Base-by-base conservation (phyloP, 2,888 invertebrate genomes). In the Caenorhabditis virilis region DNA sequence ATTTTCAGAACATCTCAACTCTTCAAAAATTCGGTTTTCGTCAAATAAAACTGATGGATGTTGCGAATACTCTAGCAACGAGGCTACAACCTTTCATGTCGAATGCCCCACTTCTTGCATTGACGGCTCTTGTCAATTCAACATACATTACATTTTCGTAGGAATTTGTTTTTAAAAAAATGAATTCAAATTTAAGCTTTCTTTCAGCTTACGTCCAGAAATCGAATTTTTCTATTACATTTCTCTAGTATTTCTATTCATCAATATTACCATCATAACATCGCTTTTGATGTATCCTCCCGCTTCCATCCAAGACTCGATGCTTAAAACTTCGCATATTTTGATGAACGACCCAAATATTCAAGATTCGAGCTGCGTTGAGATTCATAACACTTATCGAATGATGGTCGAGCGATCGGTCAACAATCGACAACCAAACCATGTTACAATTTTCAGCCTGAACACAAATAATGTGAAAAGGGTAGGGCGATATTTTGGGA, bases 261-360 rank as follows among this genome's bases (percentile, higher is more conserved):
- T n/a, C n/a, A n/a, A n/a, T n/a, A n/a, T n/a, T 1, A 52, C 42
- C 6, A 42, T 52, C 5, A 52, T 59, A 6, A 16, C 36, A 16
- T 59, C 48, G 4, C 13, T 18, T 13, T 18, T 59, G n/a, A 33
- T 59, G 42, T 52, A 52, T 42, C 58, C 58, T 15, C 20, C 43
- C n/a, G 58, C 58, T n/a, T 36, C 41, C 13, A 35, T 59, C 9
- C 58, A 59, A 16, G 52, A 52, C 7, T 45, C 42, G 41, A 59
- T 59, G 58, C 27, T 20, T 11, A 0, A 38, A 18, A 52, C 58
- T 11, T 35, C 58, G 4, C 18, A 26, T 9, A 48, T 59, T 11
- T 46, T 59, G 15, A 52, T 59, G 23, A 47, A 22, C 23, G 52
- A 52, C 23, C 13, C 41, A 0, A 9, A 27, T 2, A 51, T 59